Base-by-base conservation (phyloP, 1,140 invertebrate species). In the Babylonia areolata region DNA sequence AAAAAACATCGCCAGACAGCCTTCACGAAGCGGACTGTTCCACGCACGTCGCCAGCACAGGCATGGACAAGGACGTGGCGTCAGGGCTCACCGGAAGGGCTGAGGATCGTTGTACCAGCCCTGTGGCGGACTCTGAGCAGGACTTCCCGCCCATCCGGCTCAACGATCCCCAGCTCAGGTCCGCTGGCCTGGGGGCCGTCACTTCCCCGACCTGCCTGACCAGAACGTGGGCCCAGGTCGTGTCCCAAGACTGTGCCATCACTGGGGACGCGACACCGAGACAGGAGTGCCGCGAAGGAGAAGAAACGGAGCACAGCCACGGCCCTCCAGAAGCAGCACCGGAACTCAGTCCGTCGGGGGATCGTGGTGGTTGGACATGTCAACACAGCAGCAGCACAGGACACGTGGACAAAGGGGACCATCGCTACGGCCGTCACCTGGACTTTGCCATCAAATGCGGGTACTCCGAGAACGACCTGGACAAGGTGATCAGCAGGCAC, bases 401-500 rank as follows among this genome's bases (percentile, higher is more conserved):
- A 9, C 46, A 9, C 75, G 33, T 71, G 3, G 82, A 84, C 82
- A 84, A 73, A n/a, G n/a, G 20, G 20, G 82, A 84, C 40, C 37
- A 1, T 3, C 23, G 40, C 3, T 84, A 84, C 39, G 37, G 46
- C 9, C 35, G 23, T n/a, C 20, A 35, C 15, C 31, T 84, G 28
- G 40, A 73, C 42, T 84, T 42, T 33, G 97, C 96, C 0, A 94
- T 97, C 42, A 98, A 98, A 94, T 95, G 99, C 71, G 98, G 98
- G 17, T 99, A 99, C 94, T 97, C 97, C 0, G 98, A 99, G 90
- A 94, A 95, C 42, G 95, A 98, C 82, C 97, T 99, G 0, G 96
- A 97, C 89, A 96, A 96, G 0, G 98, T 97, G 0, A 92, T 99
- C 23, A 96, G 96, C 80, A 97, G 97, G 91, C 93, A 99, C 0